phyloP scores from a whole-genome alignment of 2,113 vertebrate genomes.

The Clupea harengus region DNA sequence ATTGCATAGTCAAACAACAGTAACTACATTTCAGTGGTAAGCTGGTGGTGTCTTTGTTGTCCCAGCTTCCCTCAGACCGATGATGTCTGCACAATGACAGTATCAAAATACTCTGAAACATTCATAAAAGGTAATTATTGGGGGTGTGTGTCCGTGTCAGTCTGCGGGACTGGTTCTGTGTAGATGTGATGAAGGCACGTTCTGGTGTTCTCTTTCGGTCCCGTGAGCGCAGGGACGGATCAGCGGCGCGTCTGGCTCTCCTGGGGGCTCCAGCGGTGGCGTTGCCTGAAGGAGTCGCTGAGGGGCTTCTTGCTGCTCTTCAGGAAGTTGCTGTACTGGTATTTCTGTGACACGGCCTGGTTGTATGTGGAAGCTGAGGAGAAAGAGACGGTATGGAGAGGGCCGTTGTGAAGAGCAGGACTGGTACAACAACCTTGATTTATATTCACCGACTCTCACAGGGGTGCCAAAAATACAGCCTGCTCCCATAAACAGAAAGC shows the following conservation, averaged over 20 bases:
- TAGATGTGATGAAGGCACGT: neutral
- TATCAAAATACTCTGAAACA: neutral
- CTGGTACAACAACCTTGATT: neutral
- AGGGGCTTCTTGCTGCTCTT: constrained; percentile 66
- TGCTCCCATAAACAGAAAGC: neutral
- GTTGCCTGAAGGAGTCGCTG: constrained; percentile 70
- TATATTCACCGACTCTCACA: neutral
- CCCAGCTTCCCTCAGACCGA: neutral
- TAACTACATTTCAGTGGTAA: constrained; percentile 28
- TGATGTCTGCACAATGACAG: neutral
- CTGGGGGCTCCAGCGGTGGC: constrained; percentile 75
- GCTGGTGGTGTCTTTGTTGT: neutral
- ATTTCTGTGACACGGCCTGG: constrained; percentile 77
- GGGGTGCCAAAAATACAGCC: neutral
- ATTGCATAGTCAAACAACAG: constrained; percentile 35
- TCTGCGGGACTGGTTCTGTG: neutral
- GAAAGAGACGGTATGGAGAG: constrained; percentile 22
- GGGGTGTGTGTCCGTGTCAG: neutral
- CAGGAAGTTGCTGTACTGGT: constrained; percentile 73
- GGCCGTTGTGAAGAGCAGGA: neutral
- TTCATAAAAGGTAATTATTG: neutral
- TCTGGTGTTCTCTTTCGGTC: neutral
- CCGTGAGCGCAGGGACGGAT: constrained; percentile 50
- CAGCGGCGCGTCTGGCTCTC: constrained; percentile 78
- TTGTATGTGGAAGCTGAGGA: constrained; percentile 86